These are phyloP conservation scores for Cinclus cinclus DNA, from an alignment of 2,113 vertebrate genomes.

Conservation along the genomic window DNA sequence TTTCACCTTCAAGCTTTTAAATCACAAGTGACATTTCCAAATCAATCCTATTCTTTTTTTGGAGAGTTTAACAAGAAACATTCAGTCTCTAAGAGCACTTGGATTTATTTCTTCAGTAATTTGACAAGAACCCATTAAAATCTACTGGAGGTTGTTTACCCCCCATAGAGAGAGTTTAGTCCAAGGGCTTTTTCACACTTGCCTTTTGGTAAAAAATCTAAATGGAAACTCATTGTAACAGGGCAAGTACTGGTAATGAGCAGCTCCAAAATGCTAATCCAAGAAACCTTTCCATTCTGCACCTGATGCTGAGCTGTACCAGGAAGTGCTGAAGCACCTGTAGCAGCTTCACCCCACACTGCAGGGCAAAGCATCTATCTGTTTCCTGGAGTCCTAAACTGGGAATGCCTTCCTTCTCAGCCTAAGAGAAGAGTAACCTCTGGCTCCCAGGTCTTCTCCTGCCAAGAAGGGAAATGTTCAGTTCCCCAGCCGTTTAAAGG, in stretches of 20 bases:
- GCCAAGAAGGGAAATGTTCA: neutral
- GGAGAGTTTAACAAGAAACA: conserved; percentile 48
- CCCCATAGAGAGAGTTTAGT: conserved; percentile 31
- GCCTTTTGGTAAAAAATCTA: conserved; percentile 2
- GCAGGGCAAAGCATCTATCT: neutral
- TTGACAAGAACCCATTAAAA: conserved; percentile 48
- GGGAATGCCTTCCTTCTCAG: neutral
- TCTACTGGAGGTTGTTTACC: neutral
- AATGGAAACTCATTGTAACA: neutral
- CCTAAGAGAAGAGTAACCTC: neutral
- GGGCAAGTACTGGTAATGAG: neutral
- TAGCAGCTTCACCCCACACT: neutral
- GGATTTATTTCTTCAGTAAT: conserved; percentile 29
- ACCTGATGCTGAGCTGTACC: neutral
- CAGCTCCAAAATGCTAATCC: neutral
- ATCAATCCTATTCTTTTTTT: conserved; percentile 48
- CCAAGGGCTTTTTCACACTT: conserved; percentile 35
- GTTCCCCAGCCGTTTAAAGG: neutral
- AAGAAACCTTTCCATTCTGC: neutral
- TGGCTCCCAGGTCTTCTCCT: neutral
- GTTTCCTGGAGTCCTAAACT: neutral
- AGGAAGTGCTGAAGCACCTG: neutral
- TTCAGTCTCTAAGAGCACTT: neutral
- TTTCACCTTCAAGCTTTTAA: conserved; percentile 18
- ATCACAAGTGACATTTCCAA: conserved; percentile 37